These are phyloP conservation scores for Notechis scutatus DNA, from an alignment of 2,113 vertebrate species.

Conservation along the genomic window DNA sequence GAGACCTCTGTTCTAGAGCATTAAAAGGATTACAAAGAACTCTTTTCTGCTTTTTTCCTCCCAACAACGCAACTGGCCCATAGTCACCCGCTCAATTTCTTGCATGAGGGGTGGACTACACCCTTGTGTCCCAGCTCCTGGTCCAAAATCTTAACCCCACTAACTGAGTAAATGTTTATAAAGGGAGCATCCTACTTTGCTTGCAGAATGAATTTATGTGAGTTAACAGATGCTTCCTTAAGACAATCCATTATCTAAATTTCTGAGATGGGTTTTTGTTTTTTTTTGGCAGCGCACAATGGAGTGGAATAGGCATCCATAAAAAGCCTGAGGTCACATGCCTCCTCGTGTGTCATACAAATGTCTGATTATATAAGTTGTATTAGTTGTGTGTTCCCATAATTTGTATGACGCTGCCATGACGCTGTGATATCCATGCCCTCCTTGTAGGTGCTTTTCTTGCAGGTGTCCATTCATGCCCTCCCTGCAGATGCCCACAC, in stretches of 20 bases:
- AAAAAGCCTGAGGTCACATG: neutral
- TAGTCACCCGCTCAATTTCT: neutral
- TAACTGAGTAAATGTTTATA: neutral
- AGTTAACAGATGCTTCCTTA: neutral
- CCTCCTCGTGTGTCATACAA: neutral
- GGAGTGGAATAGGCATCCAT: neutral
- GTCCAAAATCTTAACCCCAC: neutral
- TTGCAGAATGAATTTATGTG: neutral
- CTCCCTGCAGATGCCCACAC: neutral
- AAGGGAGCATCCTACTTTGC: neutral
- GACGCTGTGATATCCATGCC: neutral
- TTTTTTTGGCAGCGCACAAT: neutral
- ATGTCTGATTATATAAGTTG: neutral
- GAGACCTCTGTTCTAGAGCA: neutral
- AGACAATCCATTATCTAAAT: neutral
- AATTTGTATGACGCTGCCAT: neutral
- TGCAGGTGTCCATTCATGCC: neutral
- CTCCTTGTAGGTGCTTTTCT: neutral
- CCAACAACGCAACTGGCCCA: neutral
- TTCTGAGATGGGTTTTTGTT: neutral
- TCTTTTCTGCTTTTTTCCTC: neutral
- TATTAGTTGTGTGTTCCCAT: neutral
- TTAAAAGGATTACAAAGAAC: neutral
- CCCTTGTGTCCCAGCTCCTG: neutral
- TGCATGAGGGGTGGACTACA: neutral